Conservation (phyloP, 1,140 invertebrate genomes). For the Wiebesia pumilae region DNA sequence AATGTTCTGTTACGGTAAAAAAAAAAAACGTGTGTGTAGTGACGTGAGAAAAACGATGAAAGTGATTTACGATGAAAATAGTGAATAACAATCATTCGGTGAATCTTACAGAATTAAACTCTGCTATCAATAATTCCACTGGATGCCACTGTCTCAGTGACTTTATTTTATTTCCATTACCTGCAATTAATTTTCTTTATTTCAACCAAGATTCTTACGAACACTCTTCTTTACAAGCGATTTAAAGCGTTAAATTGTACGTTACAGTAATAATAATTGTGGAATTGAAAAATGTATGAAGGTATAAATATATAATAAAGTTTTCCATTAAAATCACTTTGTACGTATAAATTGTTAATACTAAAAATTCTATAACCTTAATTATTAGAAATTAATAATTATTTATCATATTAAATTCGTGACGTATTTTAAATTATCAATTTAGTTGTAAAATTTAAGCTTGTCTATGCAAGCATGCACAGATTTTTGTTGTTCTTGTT, state of each 20-base stretch:
- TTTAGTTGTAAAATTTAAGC: too few relatives aligned
- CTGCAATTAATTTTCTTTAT: not conserved
- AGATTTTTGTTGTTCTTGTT: too few relatives aligned
- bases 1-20: slow-evolving; percentile 7
- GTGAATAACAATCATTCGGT: not conserved
- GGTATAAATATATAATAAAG: too few relatives aligned
- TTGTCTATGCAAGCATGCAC: too few relatives aligned
- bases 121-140: not conserved
- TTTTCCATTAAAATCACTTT: too few relatives aligned
- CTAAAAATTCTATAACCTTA: too few relatives aligned
- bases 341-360: too few relatives aligned
- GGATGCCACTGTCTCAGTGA: not conserved
- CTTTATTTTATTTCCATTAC: not conserved
- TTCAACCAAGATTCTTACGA: not conserved
- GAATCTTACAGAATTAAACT: not conserved
- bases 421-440: too few relatives aligned
- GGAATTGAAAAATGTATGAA: too few relatives aligned
- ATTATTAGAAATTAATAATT: too few relatives aligned
- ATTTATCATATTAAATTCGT: too few relatives aligned
- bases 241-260: not conserved
- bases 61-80: slow-evolving; percentile 15
- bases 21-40: not conserved
- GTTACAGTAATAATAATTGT: not conserved
- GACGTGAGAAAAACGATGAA: not conserved
- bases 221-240: not conserved